phyloP scores from a whole-genome alignment of 2,113 vertebrate species.

The Ptyas mucosa region DNA sequence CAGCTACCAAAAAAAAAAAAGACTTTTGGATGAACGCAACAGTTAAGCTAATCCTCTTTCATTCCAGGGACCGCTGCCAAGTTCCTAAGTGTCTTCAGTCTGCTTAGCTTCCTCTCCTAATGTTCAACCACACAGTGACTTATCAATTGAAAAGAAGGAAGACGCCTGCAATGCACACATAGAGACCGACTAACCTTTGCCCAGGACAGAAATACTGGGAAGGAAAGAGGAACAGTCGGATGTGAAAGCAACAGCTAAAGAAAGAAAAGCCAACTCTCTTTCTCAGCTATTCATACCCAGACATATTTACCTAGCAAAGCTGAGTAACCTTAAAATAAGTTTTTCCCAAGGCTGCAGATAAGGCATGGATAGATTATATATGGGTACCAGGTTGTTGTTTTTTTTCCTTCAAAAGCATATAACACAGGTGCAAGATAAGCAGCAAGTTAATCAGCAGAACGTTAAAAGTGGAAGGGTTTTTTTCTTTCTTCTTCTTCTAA shows the following conservation, averaged over 20 bases:
- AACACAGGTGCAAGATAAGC: background rate
- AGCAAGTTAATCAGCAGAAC: background rate
- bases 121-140: background rate
- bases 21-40: background rate
- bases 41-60: background rate
- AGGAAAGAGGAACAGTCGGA: background rate
- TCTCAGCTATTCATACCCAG: background rate
- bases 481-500: background rate
- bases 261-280: background rate
- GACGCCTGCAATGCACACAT: too few species aligned
- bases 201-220: background rate
- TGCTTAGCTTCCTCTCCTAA: background rate
- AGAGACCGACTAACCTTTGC: background rate
- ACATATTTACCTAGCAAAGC: background rate
- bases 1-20: background rate
- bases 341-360: background rate
- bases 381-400: background rate
- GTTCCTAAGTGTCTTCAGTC: background rate
- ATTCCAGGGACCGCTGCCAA: background rate
- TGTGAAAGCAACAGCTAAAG: background rate
- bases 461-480: background rate
- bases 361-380: background rate
- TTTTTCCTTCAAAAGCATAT: background rate
- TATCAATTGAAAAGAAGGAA: background rate
- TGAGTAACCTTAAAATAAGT: background rate